A percentile compares a stretch with the other conserved stretches of the same genome.
Evolutionary conservation across 2,797 vertebrate genomes (phyloP).

Genomic region (Dendrocincla tyrannina): DNA sequence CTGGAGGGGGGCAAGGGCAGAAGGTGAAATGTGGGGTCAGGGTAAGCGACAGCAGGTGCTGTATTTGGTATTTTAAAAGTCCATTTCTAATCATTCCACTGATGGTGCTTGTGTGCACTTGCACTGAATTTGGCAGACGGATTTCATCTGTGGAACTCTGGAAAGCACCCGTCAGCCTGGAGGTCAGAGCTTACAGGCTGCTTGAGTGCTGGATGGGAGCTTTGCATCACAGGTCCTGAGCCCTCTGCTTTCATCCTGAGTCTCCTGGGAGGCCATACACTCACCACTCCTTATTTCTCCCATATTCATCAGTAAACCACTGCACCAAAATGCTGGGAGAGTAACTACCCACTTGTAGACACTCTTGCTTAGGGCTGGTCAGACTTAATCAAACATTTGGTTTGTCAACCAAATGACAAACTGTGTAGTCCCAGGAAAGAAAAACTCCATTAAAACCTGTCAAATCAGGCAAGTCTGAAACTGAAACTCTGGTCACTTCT

Average conservation of each 20-base stretch:
- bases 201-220: not conserved
- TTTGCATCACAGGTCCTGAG: not conserved
- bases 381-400: not conserved
- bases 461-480: not conserved
- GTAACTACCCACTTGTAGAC: not conserved
- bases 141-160: not conserved
- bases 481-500: not conserved
- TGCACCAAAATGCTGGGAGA: not conserved
- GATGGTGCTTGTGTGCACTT: not conserved
- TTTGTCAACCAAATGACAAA: not conserved
- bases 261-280: accelerated
- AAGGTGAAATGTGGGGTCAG: not conserved
- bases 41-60: not conserved
- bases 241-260: accelerated
- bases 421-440: not conserved
- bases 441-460: not conserved
- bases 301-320: not conserved
- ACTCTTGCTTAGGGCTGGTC: not conserved
- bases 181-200: not conserved
- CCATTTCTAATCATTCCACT: not conserved
- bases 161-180: not conserved
- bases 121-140: not conserved
- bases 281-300: not conserved
- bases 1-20: not conserved
- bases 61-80: not conserved